Conservation (phyloP, 2,888 invertebrate genomes). For the Anthophora plumipes region DNA sequence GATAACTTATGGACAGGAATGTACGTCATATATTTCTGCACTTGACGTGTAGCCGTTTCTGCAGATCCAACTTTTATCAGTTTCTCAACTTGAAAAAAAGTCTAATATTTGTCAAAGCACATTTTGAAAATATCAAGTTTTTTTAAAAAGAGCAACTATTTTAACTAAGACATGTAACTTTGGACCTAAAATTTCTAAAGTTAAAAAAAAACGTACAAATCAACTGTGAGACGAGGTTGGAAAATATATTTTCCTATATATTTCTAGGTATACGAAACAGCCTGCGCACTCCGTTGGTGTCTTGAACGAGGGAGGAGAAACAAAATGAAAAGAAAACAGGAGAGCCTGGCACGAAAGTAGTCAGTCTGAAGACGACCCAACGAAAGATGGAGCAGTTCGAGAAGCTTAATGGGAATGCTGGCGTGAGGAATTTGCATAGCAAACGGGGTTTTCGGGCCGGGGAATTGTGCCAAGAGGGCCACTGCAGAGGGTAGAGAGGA, state of each 20-base stretch:
- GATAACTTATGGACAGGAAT: too few species aligned
- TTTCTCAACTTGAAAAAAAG: too few species aligned
- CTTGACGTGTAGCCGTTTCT: too few species aligned
- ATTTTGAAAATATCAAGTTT: too few species aligned
- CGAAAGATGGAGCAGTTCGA: constrained; percentile 31
- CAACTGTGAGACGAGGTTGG: background rate
- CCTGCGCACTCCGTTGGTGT: background rate
- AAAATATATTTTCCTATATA: constrained; percentile 2
- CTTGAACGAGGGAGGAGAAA: background rate
- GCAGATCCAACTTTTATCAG: too few species aligned
- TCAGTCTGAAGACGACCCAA: constrained; percentile 19
- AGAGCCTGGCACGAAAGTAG: constrained; percentile 25
- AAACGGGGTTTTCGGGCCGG: constrained; percentile 70
- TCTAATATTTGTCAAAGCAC: too few species aligned
- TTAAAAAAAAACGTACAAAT: too few species aligned
- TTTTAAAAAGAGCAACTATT: too few species aligned
- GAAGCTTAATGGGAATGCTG: constrained; percentile 68
- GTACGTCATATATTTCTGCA: too few species aligned
- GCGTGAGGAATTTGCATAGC: constrained; percentile 71
- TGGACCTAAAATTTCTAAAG: too few species aligned
- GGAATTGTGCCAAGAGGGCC: constrained; percentile 67
- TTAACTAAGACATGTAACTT: too few species aligned
- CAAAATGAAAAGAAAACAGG: constrained; percentile 43
- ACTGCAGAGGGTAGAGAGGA: constrained; percentile 34
- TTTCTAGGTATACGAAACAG: constrained; percentile 11